Evolutionary conservation across 1,140 invertebrate genomes (phyloP), one percentile per base, ranked within the genome.

Genomic region (Odontomachus brunneus): DNA sequence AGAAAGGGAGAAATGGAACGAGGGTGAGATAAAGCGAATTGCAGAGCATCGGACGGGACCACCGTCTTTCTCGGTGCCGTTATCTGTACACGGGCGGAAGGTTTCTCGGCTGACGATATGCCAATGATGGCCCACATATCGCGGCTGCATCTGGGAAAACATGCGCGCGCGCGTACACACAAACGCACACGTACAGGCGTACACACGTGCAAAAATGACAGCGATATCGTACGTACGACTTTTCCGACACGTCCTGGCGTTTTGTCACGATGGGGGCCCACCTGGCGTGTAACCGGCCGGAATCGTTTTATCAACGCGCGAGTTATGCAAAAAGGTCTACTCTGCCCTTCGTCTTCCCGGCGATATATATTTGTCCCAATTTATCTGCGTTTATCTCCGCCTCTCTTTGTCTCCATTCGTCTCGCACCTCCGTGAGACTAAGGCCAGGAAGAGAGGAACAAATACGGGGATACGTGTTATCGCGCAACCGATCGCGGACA

Each of bases 261-360:
- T 90, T 90, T 89, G 84, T 89, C 85, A 86, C 82, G 59, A 26
- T 33, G 57, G 49, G 66, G 83, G 75, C 82, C n/a, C 84, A 67
- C 76, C 81, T 66, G 71, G 60, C 76, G 67, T 67, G 66, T 69
- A 76, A 84, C 82, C 59, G 72, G 51, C 22, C 62, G 44, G 48
- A 81, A 84, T 88, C 86, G 83, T 74, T 86, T 84, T 67, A 84
- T 80, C 76, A 73, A 86, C 60, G 69, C 60, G 69, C 67, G 82
- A 85, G 86, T 89, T 85, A 88, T 88, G 89, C 75, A 86, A 85
- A 85, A 84, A 83, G 60, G 51, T 57, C 76, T 59, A 51, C 48
- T 26, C 48, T 29, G 51, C 59, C 49, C 38, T 51, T 51, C 51
- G 76, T 49, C 74, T 80, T 67, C 19, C 29, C 44, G 17, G 24